Evolutionary conservation across 2,888 invertebrate species (phyloP).

Genomic region (Heliconius ismenius): DNA sequence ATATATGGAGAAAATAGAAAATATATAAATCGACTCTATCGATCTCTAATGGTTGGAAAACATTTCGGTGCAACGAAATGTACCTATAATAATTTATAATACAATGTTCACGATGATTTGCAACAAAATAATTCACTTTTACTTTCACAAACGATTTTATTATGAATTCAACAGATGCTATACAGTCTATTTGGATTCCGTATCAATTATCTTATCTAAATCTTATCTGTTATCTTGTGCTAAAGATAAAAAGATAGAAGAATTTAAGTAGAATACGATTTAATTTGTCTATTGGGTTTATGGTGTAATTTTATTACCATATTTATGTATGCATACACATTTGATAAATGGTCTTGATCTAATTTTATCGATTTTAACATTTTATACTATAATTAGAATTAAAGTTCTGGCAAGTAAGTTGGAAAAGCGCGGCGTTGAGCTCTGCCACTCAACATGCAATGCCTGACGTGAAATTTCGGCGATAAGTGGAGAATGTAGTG

Average conservation of each 20-base stretch:
- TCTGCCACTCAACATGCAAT: too few relatives aligned
- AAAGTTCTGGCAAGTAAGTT: neutral
- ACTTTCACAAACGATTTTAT: conserved; percentile 3
- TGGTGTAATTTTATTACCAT: neutral
- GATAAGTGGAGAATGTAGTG: too few relatives aligned
- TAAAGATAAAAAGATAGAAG: neutral
- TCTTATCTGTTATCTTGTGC: neutral
- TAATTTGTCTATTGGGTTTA: neutral
- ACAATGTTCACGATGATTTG: conserved; percentile 14
- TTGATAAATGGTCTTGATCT: conserved; percentile 1
- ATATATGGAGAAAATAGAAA: too few relatives aligned
- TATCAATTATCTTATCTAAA: conserved; percentile 1
- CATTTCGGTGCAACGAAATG: neutral
- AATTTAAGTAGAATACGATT: neutral
- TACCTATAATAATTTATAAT: neutral
- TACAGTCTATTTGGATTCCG: neutral
- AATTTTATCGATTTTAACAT: neutral
- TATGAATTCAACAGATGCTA: conserved; percentile 3
- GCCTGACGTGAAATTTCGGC: too few relatives aligned
- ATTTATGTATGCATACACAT: neutral
- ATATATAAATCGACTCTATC: neutral
- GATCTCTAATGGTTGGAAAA: neutral
- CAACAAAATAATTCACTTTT: conserved; percentile 10
- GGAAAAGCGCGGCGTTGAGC: too few relatives aligned
- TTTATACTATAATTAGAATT: neutral